Evolutionary conservation across 2,797 vertebrate genomes (phyloP), one percentile per base, ranked within the genome.

Genomic region (Ctenopoma kingsleyae): DNA sequence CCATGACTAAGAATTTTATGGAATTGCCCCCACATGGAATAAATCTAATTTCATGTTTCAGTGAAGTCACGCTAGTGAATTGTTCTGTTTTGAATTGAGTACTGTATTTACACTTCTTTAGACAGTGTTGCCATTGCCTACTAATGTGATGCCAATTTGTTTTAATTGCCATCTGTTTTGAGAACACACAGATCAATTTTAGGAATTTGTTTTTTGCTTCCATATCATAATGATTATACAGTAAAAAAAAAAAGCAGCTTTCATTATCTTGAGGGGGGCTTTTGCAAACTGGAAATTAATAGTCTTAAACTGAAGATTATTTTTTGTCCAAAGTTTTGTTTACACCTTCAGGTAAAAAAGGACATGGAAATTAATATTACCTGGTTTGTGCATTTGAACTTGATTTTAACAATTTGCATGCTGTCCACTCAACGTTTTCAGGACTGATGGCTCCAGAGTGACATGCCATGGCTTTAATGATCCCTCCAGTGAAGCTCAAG

Each of bases 401-500:
- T 22, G 30, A 22, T 15, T 3, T 49, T 40, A 20, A 59, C 10
- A 6, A 22, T 19, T 55, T 16, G 12, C 17, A 0, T 58, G 12
- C 36, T 54, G 10, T 44, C 0, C 1, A 6, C 8, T 62, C 1
- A 4, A 2, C 54, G 49, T 41, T 78, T 23, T 1, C 89, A 86
- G 97, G 93, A 93, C 95, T 92, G 87, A 98, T 96, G 94, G 95
- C 92, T 93, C 89, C 95, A 91, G 87, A 96, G 85, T 99, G 93
- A 97, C 87, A 78, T 90, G 93, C 84, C 84, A 99, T 99, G 97
- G 96, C 97, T 83, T 90, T 96, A 74, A 98, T 96, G 96, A 97
- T 99, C 83, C 98, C 98, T 63, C 97, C 97, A 40, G 98, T 99
- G 88, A 99, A 99, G 82, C 93, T 99, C 72, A 99, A 99, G 92